Conservation (phyloP, 2,113 vertebrate species). For the Perca fluviatilis region DNA sequence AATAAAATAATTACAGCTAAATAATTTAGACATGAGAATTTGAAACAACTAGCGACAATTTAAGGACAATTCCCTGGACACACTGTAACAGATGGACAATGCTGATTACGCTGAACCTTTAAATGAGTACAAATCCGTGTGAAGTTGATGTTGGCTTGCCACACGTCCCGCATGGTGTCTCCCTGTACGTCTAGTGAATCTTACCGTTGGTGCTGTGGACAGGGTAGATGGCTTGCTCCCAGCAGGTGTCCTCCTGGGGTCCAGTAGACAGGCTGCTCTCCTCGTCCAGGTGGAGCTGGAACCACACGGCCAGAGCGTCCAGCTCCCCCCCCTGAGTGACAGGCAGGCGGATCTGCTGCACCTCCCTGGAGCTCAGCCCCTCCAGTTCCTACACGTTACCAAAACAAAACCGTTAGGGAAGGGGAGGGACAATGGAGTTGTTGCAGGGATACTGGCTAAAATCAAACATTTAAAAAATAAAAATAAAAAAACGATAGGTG, state of each 20-base stretch:
- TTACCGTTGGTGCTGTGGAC: slow-evolving; percentile 88
- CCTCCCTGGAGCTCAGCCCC: slow-evolving; percentile 86
- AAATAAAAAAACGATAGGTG: not conserved
- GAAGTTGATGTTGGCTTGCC: not conserved
- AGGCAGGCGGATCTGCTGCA: slow-evolving; percentile 82
- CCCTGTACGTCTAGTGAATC: slow-evolving; percentile 17
- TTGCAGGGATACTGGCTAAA: not conserved
- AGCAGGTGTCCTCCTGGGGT: slow-evolving; percentile 95
- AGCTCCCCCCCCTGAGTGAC: slow-evolving; percentile 87
- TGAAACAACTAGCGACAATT: not conserved
- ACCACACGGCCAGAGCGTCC: slow-evolving; percentile 95
- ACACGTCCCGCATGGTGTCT: not conserved
- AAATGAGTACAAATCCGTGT: not conserved
- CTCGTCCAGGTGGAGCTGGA: slow-evolving; percentile 95
- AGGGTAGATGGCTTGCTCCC: slow-evolving; percentile 98
- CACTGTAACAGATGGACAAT: not conserved
- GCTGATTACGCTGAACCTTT: not conserved
- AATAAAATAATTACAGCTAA: not conserved
- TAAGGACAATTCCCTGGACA: not conserved
- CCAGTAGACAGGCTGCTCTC: slow-evolving; percentile 92
- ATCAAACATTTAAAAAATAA: not conserved
- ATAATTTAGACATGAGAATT: not conserved
- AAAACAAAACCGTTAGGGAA: not conserved
- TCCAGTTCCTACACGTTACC: slow-evolving; percentile 89
- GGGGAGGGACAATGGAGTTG: too few relatives aligned